phyloP scores from a whole-genome alignment of 2,797 vertebrate species.

The Oophaga sylvatica region DNA sequence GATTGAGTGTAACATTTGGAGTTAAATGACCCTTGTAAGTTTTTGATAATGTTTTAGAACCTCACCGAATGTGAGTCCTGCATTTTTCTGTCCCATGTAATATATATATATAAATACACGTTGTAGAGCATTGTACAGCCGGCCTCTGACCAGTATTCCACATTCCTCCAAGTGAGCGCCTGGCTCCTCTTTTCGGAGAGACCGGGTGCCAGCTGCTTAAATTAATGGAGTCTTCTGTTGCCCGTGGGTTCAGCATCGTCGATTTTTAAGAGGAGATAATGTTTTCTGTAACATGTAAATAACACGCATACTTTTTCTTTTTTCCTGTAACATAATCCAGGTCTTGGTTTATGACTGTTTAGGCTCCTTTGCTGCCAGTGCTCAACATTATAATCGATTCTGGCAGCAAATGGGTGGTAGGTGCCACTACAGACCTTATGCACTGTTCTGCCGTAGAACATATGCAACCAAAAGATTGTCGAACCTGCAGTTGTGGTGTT shows the following conservation, averaged over 20 bases:
- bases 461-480: neutral
- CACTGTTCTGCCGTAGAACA: slow-evolving; percentile 12
- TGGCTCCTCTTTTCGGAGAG: neutral
- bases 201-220: slow-evolving; percentile 24
- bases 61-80: slow-evolving; percentile 46
- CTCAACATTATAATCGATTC: neutral
- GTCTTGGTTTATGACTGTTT: slow-evolving; percentile 46
- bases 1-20: slow-evolving; percentile 26
- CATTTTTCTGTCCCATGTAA: slow-evolving; percentile 52
- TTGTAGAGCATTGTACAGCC: slow-evolving; percentile 58
- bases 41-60: slow-evolving; percentile 51
- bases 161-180: slow-evolving; percentile 16
- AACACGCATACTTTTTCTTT: slow-evolving; percentile 10
- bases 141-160: slow-evolving; percentile 33
- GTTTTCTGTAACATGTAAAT: slow-evolving; percentile 41
- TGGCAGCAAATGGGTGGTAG: slow-evolving; percentile 10
- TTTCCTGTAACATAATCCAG: slow-evolving; percentile 33
- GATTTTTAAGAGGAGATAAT: slow-evolving; percentile 36
- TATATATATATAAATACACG: slow-evolving; percentile 55
- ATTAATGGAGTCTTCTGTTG: slow-evolving; percentile 10
- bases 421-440: neutral
- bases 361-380: neutral
- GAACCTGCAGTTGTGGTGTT: neutral
- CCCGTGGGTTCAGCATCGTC: slow-evolving; percentile 41
- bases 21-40: slow-evolving; percentile 40